A percentile compares a stretch with the other conserved stretches of the same genome.
Conservation (phyloP, 2,888 invertebrate species). For the Autographa gamma region DNA sequence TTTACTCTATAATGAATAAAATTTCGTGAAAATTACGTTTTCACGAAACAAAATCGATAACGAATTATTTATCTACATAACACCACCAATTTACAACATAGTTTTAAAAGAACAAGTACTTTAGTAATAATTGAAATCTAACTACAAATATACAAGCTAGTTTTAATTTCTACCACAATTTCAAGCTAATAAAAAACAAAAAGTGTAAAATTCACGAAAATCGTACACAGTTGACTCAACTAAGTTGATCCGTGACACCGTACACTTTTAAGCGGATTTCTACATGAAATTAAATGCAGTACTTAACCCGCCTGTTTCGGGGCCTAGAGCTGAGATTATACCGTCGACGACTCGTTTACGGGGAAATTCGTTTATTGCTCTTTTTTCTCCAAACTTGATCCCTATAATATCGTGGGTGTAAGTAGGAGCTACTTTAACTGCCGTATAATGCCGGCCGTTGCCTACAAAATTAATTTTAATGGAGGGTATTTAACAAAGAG, state of each 20-base stretch:
- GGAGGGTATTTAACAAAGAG: conserved; percentile 37
- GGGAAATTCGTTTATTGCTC: conserved; percentile 74
- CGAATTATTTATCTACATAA: no score
- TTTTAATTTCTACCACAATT: no score
- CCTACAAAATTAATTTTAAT: conserved; percentile 61
- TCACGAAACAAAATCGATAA: no score
- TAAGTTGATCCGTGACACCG: conserved; percentile 25
- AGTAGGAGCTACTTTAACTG: conserved; percentile 57
- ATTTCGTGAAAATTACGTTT: no score
- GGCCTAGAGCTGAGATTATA: conserved; percentile 66
- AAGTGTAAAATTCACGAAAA: not conserved
- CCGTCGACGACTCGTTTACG: conserved; percentile 64
- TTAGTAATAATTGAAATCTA: no score
- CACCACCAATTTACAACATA: no score
- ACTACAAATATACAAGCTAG: no score
- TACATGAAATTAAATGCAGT: not conserved
- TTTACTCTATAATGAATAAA: no score
- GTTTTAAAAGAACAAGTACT: no score
- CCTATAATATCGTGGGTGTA: conserved; percentile 64
- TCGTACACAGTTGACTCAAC: not conserved
- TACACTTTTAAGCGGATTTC: conserved; percentile 25
- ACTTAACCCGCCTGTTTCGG: conserved; percentile 14
- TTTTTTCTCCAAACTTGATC: conserved; percentile 74
- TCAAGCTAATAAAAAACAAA: no score
- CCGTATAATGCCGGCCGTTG: conserved; percentile 44